Evolutionary conservation across 2,888 invertebrate genomes (phyloP), one percentile per base, ranked within the genome.

Genomic region (Ophion costatus): DNA sequence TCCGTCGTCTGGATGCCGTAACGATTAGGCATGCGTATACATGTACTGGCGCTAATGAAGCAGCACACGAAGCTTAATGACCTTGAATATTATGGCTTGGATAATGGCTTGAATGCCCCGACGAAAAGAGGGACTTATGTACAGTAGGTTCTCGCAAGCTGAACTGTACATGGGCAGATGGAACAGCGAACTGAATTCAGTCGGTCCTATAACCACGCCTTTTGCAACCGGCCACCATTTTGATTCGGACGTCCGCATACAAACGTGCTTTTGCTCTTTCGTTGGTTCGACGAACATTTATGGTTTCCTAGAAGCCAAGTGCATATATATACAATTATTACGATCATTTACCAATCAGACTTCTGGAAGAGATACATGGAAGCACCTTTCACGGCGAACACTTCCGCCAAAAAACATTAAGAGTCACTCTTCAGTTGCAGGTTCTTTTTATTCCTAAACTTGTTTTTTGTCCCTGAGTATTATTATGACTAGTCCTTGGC

Each of bases 141-240:
- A 59, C 59, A 10, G 38, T 1, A 75, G 79, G 51, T 66, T 75
- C 83, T 80, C 64, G 71, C 64, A 56, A 33, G 51, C 61, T 17
- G 22, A 38, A 69, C 17, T 77, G n/a, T 57, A 57, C n/a, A 56
- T 10, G 45, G 38, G 42, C 61, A 76, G 70, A 70, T 45, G 79
- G 56, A 82, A 76, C 82, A 73, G 71, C 59, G 42, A 67, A 79
- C 71, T 71, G 81, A 71, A 71, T 79, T 77, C 79, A 20, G 33
- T 14, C 64, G 22, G 61, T 64, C 42, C 24, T 64, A 38, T 71
- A 82, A 82, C 84, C 84, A 84, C 84, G 84, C 84, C 84, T 85
- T 81, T 82, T 82, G 84, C 82, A 82, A 67, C 70, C 75, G 33
- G 57, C 71, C 29, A 79, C 79, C 82, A 85, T 85, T 82, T 85